These are phyloP conservation scores for Lepidocyrtinus sp. DNA, from an alignment of 2,888 invertebrate species.

Conservation along the genomic window DNA sequence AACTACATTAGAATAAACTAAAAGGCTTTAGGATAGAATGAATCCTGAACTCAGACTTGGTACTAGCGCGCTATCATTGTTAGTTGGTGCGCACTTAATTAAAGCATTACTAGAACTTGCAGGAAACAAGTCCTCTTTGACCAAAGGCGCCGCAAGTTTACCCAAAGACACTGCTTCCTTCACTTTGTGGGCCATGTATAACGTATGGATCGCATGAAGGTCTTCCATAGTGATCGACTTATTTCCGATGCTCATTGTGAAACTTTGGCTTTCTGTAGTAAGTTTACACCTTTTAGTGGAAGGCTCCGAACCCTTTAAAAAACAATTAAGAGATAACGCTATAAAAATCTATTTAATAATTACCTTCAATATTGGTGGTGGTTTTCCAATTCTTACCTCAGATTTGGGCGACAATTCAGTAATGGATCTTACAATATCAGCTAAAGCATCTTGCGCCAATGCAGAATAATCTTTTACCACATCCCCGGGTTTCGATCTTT, in stretches of 20 bases:
- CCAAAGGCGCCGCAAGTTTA: conserved; percentile 25
- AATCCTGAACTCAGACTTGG: conserved; percentile 6
- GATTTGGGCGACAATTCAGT: conserved; percentile 6
- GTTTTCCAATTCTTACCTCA: conserved; percentile 18
- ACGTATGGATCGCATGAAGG: not conserved
- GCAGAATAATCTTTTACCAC: not conserved
- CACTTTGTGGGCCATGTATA: conserved; percentile 42
- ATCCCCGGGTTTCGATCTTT: conserved; percentile 27
- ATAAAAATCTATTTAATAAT: not conserved
- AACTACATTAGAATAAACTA: not conserved
- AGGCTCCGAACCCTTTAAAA: not conserved
- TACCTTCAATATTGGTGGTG: not conserved
- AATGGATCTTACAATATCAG: conserved; percentile 24
- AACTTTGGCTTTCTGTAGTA: not conserved
- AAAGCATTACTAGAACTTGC: conserved; percentile 50
- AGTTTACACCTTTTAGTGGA: not conserved
- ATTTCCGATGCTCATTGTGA: not conserved
- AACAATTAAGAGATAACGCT: not conserved
- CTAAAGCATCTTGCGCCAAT: conserved; percentile 15
- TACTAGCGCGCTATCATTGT: conserved; percentile 44
- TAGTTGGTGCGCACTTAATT: conserved; percentile 41
- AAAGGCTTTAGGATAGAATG: not conserved
- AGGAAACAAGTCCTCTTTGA: conserved; percentile 30
- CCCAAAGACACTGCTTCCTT: conserved; percentile 35
- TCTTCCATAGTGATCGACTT: not conserved